Base-by-base conservation (phyloP, 92 coral and sea anemone genomes). In the Porites divaricata region DNA sequence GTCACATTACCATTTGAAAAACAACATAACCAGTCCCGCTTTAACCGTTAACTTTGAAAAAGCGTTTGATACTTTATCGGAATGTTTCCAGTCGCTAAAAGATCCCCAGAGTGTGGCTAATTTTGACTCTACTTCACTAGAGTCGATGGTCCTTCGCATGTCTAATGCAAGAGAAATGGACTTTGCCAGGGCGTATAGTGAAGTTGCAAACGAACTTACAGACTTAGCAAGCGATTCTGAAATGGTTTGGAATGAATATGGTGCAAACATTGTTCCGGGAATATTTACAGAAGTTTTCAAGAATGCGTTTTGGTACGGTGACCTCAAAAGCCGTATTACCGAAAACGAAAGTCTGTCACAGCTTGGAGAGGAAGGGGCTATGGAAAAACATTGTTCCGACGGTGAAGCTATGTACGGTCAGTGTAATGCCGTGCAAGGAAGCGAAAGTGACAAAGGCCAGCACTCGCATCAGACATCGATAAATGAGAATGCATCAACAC, bases 21-120 rank as follows among this genome's bases (percentile, higher is more conserved):
- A 78, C 73, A 41, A 21, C 56, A 24, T 6, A 3, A 16, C 15
- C 59, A 50, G 83, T 23, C 83, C 83, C 20, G 83, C 83, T 20
- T 26, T 67, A 10, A 45, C 83, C 19, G 10, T 41, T 17, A 56
- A 78, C 8, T 1, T 63, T 35, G 49, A 11, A 0, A 51, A 78
- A 35, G 63, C 61, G 59, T 64, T 28, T 78, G 73, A 8, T 14
- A 63, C 83, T 17, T 4, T 12, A 17, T 9, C 19, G 15, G 49
- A 62, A 64, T 1, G 64, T 19, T 0, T 63, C 25, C 7, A 78
- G 45, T 63, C 22, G 41, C 25, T 63, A 21, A 64, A 24, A 20
- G 74, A 78, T 1, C 24, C 71, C 10, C 41, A 67, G 12, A 12
- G 4, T 4, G 10, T 13, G 41, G 20, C 3, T 24, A 21, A 41